Evolutionary conservation across 2,113 vertebrate species (phyloP), one percentile per base, ranked within the genome.

Genomic region (Stegastes partitus): DNA sequence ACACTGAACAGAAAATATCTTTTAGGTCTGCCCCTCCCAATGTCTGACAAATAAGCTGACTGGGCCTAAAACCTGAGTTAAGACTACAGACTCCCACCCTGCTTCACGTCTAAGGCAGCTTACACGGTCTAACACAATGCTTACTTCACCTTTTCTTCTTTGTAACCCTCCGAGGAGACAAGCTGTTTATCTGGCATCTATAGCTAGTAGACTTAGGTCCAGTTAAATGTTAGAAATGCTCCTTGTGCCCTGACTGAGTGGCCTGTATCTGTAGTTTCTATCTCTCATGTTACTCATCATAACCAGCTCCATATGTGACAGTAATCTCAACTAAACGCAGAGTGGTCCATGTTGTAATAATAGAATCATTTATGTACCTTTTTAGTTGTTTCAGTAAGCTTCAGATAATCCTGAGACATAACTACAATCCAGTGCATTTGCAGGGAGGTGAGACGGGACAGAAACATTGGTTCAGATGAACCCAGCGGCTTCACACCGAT

Each of bases 61-160:
- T 4, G 12, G 58, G 6, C 21, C 37, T 9, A 14, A 31, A 74
- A 37, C 28, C 56, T 19, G 26, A 69, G 28, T 58, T 51, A 34
- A 39, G 37, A 76, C 45, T n/a, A 37, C 31, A n/a, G 55, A 64
- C 50, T 34, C 28, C 12, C 51, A 21, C 50, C 63, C 58, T 68
- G 77, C 64, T 83, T 68, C 42, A 37, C 21, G 9, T 50, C 15
- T 45, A 28, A 28, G 42, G 79, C 68, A 67, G 71, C 70, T 64
- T 19, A 22, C 56, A 57, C 5, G 0, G 10, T 45, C 14, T 31
- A 81, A 37, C 58, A n/a, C 21, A 4, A 5, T 1, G 11, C 57
- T 64, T 45, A 19, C 19, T 25, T 54, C 23, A 12, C n/a, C 31
- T 67, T 68, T 39, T 34, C 47, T 72, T 49, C 21, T 4, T 39